Evolutionary conservation across 1,140 invertebrate genomes (phyloP).

Genomic region (Aethina tumida): DNA sequence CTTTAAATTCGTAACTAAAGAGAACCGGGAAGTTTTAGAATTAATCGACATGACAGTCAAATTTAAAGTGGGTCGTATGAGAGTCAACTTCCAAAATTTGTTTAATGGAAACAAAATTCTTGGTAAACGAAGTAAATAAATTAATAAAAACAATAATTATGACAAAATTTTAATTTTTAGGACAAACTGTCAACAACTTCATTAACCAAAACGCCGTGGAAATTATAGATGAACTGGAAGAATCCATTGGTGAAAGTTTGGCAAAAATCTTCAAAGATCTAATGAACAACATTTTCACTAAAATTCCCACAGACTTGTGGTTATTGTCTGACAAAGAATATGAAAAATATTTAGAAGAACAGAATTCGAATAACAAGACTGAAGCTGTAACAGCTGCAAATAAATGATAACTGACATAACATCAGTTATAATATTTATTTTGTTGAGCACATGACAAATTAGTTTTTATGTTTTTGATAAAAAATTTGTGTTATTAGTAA

Average conservation of each 20-base stretch:
- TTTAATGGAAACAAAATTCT: slow-evolving; percentile 51
- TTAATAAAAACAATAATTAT: background rate
- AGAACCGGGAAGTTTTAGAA: slow-evolving; percentile 39
- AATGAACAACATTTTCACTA: slow-evolving; percentile 38
- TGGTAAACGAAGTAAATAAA: slow-evolving; percentile 29
- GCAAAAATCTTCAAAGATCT: slow-evolving; percentile 37
- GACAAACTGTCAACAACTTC: slow-evolving; percentile 41
- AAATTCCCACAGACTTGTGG: slow-evolving; percentile 39
- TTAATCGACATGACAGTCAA: slow-evolving; percentile 44
- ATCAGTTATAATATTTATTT: too few species aligned
- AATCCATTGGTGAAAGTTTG: slow-evolving; percentile 36
- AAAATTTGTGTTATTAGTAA: too few species aligned
- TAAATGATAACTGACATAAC: too few species aligned
- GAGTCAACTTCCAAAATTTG: slow-evolving; percentile 49
- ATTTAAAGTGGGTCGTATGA: slow-evolving; percentile 43
- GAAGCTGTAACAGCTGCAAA: too few species aligned
- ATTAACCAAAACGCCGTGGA: slow-evolving; percentile 39
- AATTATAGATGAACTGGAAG: slow-evolving; percentile 37
- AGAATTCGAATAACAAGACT: too few species aligned
- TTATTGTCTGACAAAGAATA: slow-evolving; percentile 21
- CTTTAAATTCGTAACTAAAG: slow-evolving; percentile 34
- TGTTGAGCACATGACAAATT: too few species aligned
- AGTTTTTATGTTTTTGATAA: too few species aligned
- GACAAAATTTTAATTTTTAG: slow-evolving; percentile 25
- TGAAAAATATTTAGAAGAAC: slow-evolving; percentile 15